These are phyloP conservation scores for Rotaria sp. DNA, from an alignment of 2,888 invertebrate species.

Conservation along the genomic window DNA sequence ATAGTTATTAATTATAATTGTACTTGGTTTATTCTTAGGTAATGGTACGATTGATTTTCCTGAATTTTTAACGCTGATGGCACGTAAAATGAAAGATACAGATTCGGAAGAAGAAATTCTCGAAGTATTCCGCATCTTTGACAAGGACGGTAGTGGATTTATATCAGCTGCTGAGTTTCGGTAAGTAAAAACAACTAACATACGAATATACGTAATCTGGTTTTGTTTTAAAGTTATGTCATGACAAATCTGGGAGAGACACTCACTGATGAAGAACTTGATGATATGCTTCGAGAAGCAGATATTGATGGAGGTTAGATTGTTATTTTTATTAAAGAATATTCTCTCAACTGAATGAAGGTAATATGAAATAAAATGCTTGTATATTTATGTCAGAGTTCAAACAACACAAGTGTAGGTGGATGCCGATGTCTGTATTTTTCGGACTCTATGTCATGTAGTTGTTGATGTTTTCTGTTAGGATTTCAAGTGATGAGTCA, in stretches of 20 bases:
- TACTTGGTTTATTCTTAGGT: not conserved
- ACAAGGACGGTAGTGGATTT: constrained; percentile 97
- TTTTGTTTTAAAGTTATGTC: constrained; percentile 70
- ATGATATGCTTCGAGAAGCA: constrained; percentile 97
- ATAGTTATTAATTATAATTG: not conserved
- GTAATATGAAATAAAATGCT: not conserved
- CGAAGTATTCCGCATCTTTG: constrained; percentile 94
- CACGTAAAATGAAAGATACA: constrained; percentile 99
- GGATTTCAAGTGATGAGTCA: too few species aligned
- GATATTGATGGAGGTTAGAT: constrained; percentile 84
- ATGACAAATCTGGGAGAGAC: constrained; percentile 99
- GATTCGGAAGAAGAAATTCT: constrained; percentile 97
- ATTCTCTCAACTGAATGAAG: not conserved
- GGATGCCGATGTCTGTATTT: too few species aligned
- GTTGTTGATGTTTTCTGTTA: too few species aligned
- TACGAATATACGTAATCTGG: not conserved
- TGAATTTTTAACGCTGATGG: constrained; percentile 99
- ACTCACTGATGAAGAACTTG: constrained; percentile 95
- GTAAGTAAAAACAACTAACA: not conserved
- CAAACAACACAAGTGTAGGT: too few species aligned
- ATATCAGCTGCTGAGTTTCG: constrained; percentile 94
- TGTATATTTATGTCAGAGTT: too few species aligned
- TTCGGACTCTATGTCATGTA: not conserved
- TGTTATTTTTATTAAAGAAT: not conserved
- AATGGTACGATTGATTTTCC: constrained; percentile 99